Conservation (phyloP, 2,888 invertebrate species). For the Pollenia labialis region DNA sequence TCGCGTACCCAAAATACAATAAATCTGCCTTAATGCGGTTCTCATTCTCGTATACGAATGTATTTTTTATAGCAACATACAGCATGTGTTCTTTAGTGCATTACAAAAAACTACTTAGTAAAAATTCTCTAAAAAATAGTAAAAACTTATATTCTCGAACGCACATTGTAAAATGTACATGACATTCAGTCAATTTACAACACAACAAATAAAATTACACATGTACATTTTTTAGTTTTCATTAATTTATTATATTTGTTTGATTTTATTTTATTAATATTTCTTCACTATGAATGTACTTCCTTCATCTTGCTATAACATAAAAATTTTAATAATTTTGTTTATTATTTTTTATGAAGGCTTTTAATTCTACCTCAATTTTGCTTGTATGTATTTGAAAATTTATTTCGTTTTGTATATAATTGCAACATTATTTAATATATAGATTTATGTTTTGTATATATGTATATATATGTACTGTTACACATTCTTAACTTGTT, state of each 20-base stretch:
- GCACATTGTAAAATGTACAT: no score
- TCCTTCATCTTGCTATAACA: constrained; percentile 34
- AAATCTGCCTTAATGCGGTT: no score
- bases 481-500: constrained; percentile 47
- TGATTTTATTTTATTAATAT: constrained; percentile 67
- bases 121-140: no score
- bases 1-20: no score
- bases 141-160: no score
- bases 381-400: constrained; percentile 43
- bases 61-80: no score
- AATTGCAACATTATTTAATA: constrained; percentile 54
- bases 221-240: constrained; percentile 23
- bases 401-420: constrained; percentile 24
- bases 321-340: constrained; percentile 46
- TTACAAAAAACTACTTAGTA: no score
- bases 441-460: constrained; percentile 3
- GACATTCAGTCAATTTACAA: not conserved
- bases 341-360: constrained; percentile 33
- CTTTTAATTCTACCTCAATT: constrained; percentile 28
- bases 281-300: constrained; percentile 41
- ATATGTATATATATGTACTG: constrained; percentile 15
- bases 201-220: constrained; percentile 19
- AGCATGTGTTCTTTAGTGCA: no score
- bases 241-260: constrained; percentile 53
- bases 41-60: no score